Percentiles rank a stretch among this genome's conserved stretches.
phyloP scores from a whole-genome alignment of 1,140 invertebrate species.

The Drosophila bifasciata region DNA sequence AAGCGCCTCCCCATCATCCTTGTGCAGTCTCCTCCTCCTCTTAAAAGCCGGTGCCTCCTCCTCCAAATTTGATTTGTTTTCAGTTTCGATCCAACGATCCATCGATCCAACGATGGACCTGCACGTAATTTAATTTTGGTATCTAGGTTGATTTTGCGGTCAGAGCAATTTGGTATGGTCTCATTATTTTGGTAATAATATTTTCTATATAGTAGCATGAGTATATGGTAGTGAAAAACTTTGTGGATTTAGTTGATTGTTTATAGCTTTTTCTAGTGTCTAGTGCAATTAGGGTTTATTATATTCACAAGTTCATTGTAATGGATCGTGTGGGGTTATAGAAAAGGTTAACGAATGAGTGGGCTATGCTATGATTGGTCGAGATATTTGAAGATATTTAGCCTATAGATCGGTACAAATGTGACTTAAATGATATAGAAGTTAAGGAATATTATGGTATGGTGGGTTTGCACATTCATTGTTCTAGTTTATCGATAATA shows the following conservation, averaged over 20 bases:
- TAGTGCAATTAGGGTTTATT: background rate
- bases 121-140: constrained; percentile 50
- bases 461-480: too few species aligned
- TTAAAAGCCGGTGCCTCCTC: too few species aligned
- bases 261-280: constrained; percentile 6
- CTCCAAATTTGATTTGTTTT: constrained; percentile 14
- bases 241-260: constrained; percentile 27
- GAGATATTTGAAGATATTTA: background rate
- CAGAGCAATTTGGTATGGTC: constrained; percentile 62
- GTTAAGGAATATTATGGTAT: too few species aligned
- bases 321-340: constrained; percentile 16
- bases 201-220: constrained; percentile 43
- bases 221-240: constrained; percentile 11
- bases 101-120: constrained; percentile 3
- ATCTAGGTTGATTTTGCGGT: constrained; percentile 44
- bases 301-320: background rate
- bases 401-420: constrained; percentile 5
- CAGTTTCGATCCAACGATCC: constrained; percentile 13
- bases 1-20: too few species aligned
- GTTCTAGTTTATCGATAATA: too few species aligned
- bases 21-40: background rate
- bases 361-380: background rate
- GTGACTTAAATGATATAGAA: background rate
- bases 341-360: constrained; percentile 24
- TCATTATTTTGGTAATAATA: constrained; percentile 68